Conservation (phyloP, 2,797 vertebrate species). For the Neostethus bicornis region DNA sequence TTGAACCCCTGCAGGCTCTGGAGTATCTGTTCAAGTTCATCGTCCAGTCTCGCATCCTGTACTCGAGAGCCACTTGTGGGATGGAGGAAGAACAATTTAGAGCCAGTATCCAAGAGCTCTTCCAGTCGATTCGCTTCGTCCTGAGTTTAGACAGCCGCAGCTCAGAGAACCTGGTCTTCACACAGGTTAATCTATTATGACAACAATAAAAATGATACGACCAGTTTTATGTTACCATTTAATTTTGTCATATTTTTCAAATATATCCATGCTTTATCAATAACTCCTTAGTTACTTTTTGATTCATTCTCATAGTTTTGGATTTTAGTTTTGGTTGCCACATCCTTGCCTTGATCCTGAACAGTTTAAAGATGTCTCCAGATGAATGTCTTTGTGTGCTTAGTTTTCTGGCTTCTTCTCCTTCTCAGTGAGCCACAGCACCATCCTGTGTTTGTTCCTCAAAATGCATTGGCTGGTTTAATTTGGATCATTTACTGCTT, state of each 20-base stretch:
- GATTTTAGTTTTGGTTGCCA: constrained; percentile 50
- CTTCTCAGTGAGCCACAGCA: constrained; percentile 85
- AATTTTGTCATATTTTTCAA: constrained; percentile 14
- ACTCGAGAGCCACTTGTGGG: constrained; percentile 96
- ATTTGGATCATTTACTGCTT: constrained; percentile 3
- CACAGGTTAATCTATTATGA: constrained; percentile 81
- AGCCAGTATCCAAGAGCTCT: constrained; percentile 96
- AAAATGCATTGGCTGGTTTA: constrained; percentile 9
- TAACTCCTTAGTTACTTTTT: constrained; percentile 31
- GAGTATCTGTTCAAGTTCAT: constrained; percentile 99
- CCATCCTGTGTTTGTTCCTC: constrained; percentile 66
- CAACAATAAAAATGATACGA: background rate
- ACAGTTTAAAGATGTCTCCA: constrained; percentile 82
- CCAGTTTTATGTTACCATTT: constrained; percentile 1
- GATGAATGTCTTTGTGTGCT: constrained; percentile 82
- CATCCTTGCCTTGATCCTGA: constrained; percentile 80
- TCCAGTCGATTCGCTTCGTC: constrained; percentile 98
- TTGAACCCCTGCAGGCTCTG: constrained; percentile 83
- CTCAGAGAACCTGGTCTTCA: constrained; percentile 97
- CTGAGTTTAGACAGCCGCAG: constrained; percentile 97
- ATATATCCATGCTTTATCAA: too few relatives aligned
- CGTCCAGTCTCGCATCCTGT: constrained; percentile 97
- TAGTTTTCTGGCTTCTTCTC: constrained; percentile 76
- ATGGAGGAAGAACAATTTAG: constrained; percentile 98
- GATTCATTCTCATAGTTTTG: constrained; percentile 1